Percentiles rank a stretch among this genome's conserved stretches.
phyloP scores from a whole-genome alignment of 2,888 invertebrate species.

The Drosophila eohydei region DNA sequence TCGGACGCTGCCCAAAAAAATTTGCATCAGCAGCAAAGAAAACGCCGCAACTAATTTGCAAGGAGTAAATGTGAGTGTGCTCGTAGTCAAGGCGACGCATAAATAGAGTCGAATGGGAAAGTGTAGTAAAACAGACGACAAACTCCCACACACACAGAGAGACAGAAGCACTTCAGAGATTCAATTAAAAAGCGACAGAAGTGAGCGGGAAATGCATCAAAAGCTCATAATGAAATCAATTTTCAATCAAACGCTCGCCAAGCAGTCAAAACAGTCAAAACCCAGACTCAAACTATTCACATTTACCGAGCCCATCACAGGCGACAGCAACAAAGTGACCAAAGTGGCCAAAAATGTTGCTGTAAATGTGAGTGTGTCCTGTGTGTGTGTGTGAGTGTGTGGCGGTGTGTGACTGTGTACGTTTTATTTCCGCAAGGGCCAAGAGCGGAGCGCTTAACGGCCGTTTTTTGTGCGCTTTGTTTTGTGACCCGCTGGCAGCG shows the following conservation, averaged over 20 bases:
- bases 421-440: slow-evolving; percentile 54
- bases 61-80: slow-evolving; percentile 4
- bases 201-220: slow-evolving; percentile 60
- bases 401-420: slow-evolving; percentile 3
- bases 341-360: slow-evolving; percentile 44
- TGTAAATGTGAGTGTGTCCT: neutral
- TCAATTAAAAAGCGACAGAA: slow-evolving; percentile 46
- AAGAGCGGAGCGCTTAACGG: slow-evolving; percentile 42
- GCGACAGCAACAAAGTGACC: slow-evolving; percentile 44
- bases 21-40: slow-evolving; percentile 45
- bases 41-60: slow-evolving; percentile 68
- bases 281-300: slow-evolving; percentile 5
- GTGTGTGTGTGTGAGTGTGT: slow-evolving; percentile 6
- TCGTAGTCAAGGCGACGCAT: slow-evolving; percentile 19
- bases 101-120: neutral
- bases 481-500: slow-evolving; percentile 33
- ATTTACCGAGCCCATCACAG: slow-evolving; percentile 29
- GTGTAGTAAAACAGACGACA: slow-evolving; percentile 3
- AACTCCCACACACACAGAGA: neutral
- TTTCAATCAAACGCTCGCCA: slow-evolving; percentile 78
- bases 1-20: slow-evolving; percentile 51
- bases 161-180: slow-evolving; percentile 14
- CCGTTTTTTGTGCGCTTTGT: slow-evolving; percentile 56
- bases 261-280: slow-evolving; percentile 25
- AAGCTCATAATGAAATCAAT: slow-evolving; percentile 81